Evolutionary conservation across 1,140 invertebrate genomes (phyloP), one percentile per base, ranked within the genome.

Genomic region (Papilio helenus): DNA sequence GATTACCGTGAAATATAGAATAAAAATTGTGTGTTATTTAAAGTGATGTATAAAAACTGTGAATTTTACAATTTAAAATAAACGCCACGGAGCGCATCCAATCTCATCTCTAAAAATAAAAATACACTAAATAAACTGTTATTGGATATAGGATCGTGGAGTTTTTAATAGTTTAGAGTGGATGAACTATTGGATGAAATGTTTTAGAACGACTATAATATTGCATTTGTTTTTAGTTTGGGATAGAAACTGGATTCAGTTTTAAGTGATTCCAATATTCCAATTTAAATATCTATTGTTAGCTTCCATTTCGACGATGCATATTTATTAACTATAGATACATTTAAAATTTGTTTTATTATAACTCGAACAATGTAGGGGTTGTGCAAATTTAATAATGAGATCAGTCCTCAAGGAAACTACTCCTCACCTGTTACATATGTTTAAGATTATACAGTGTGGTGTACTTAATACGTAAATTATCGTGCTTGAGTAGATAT

Each of bases 21-120:
- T 26, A 61, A 58, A 58, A 10, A 61, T 26, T 14, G 14, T 61
- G 58, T 26, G 58, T 68, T 61, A 23, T 61, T 68, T 68, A 68
- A 34, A 68, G 26, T 14, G 14, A 68, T 68, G 61, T 68, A 68
- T 14, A 29, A 68, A 65, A 29, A 68, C 61, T 16, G 26, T 29
- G 12, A 29, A 8, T 26, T 26, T 61, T 68, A 34, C 12, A 29
- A 68, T 18, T 68, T 34, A 34, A 12, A 29, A 16, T 29, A 68
- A 68, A 29, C 29, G 14, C 23, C 26, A 0, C 23, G 61, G 29
- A 68, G 26, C 12, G 14, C 3, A 68, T 16, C 23, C 26, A 68
- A 34, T 68, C 5, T 26, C 61, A 68, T 68, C 29, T 34, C 23
- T 14, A 26, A 61, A 61, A 61, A 23, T 61, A 68, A 68, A 68